A percentile compares a stretch with the other conserved stretches of the same genome.
Conservation (phyloP, 1,140 invertebrate species). For the Batillaria attramentaria region DNA sequence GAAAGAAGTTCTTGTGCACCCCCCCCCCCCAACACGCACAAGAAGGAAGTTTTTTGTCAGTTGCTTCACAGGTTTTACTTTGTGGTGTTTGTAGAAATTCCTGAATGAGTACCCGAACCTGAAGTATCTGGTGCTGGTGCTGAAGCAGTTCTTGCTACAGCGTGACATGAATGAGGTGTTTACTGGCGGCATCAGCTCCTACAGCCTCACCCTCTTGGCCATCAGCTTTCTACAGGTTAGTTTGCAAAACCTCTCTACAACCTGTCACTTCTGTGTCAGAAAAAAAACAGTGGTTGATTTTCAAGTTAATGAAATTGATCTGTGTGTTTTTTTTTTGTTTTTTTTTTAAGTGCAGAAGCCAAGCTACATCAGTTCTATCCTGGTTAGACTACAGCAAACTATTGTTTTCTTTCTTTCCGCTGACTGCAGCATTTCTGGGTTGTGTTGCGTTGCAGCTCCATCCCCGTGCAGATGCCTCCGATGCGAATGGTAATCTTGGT, state of each 20-base stretch:
- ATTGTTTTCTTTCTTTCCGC: too few species aligned
- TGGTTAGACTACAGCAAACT: too few species aligned
- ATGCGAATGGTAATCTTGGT: slow-evolving; percentile 84
- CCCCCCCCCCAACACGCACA: not conserved
- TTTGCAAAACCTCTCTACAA: too few species aligned
- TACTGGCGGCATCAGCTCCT: slow-evolving; percentile 98
- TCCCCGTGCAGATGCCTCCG: slow-evolving; percentile 78
- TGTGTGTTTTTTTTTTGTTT: too few species aligned
- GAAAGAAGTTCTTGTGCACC: not conserved
- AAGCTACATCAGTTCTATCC: too few species aligned
- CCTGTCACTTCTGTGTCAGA: slow-evolving; percentile 20
- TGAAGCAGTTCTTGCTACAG: slow-evolving; percentile 98
- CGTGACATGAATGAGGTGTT: slow-evolving; percentile 99
- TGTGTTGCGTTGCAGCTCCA: slow-evolving; percentile 84
- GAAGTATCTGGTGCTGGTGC: slow-evolving; percentile 93
- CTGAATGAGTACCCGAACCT: slow-evolving; percentile 83
- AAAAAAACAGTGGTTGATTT: too few species aligned
- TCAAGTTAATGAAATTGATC: too few species aligned
- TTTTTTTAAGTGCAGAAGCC: too few species aligned
- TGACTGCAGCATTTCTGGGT: too few species aligned
- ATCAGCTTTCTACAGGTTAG: slow-evolving; percentile 98
- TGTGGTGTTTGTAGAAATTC: slow-evolving; percentile 63
- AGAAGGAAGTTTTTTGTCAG: not conserved
- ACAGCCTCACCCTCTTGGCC: slow-evolving; percentile 98
- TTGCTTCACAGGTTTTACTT: not conserved